Evolutionary conservation across 2,888 invertebrate genomes (phyloP), one percentile per base, ranked within the genome.

Genomic region (Elysia crispata): DNA sequence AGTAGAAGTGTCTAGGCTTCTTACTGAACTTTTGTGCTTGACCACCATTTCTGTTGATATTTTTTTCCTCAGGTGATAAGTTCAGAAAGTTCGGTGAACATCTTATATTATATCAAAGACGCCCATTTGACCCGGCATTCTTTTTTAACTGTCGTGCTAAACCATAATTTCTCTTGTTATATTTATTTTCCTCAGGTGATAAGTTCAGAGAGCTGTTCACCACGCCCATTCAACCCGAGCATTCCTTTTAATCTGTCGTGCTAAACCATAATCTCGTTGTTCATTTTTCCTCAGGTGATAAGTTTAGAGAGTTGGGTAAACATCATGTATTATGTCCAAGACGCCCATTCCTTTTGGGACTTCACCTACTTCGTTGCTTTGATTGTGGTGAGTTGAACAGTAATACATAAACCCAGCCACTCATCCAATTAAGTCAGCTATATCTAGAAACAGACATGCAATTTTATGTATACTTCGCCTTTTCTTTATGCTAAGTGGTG

Each of bases 171-270:
- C 25, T 54, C 64, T 54, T 3, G 5, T 1, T 66, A 6, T 66
- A n/a, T n/a, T n/a, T n/a, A n/a, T 3, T 3, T 70, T 31, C 25
- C 41, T 6, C 93, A 98, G 98, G 98, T 99, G 70, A 99, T 99
- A 93, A 99, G 98, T 86, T 93, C 99, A 88, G 99, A 99, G 93
- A 99, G 99, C 83, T 99, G 97, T 99, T 84, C 99, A 99, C 94
- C 99, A 99, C 93, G 98, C 99, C 75, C 99, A 99, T 93, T 99
- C n/a, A n/a, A n/a, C n/a, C n/a, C n/a, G n/a, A n/a, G n/a, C n/a
- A n/a, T n/a, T n/a, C n/a, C n/a, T n/a, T n/a, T n/a, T n/a, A n/a
- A n/a, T n/a, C n/a, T n/a, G n/a, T n/a, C n/a, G n/a, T n/a, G n/a
- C n/a, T n/a, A n/a, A n/a, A n/a, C n/a, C n/a, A n/a, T 31, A 20